Base-by-base conservation (phyloP, 1,140 invertebrate genomes). In the Hetaerina americana region DNA sequence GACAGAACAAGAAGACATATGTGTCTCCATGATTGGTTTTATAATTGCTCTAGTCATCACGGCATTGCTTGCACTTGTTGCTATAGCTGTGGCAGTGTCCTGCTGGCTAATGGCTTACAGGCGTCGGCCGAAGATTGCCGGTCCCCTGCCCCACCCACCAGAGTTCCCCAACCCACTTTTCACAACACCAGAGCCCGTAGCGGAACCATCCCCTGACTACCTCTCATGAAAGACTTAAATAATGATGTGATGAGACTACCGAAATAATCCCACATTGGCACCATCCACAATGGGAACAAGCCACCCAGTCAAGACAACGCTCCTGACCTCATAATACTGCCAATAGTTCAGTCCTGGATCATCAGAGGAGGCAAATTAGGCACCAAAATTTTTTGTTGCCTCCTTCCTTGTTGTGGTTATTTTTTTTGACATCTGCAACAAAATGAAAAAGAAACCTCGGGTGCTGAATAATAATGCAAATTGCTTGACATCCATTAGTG, bases 161-260 rank as follows among this genome's bases (percentile, higher is more conserved):
- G 93, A 96, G 82, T 96, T 97, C 83, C 94, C 94, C 70, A 96
- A 97, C 80, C 94, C 94, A 70, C 84, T 97, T 75, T 95, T 96
- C 81, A 92, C 93, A 77, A 93, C 92, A 77, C 90, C 87, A 76
- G 88, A 91, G 77, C 90, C 89, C 18, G 85, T 91, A 75, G 87
- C 89, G 28, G 90, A 92, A 81, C 90, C 90, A 66, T 89, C 88
- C 74, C 90, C 90, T 71, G 90, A 92, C 84, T 95, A 94, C 86
- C 74, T 81, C 57, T 80, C 78, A 70, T 81, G 40, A 72, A 66
- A 27, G 49, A 71, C 31, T 29, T 31, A 27, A 70, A 68, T 12
- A 68, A 22, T n/a, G n/a, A n/a, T n/a, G n/a, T n/a, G 10, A 10
- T 49, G n/a, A 10, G 40, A 49, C n/a, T n/a, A n/a, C n/a, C n/a